Conservation (phyloP, 2,888 invertebrate genomes). For the Pseudococcus viburni region DNA sequence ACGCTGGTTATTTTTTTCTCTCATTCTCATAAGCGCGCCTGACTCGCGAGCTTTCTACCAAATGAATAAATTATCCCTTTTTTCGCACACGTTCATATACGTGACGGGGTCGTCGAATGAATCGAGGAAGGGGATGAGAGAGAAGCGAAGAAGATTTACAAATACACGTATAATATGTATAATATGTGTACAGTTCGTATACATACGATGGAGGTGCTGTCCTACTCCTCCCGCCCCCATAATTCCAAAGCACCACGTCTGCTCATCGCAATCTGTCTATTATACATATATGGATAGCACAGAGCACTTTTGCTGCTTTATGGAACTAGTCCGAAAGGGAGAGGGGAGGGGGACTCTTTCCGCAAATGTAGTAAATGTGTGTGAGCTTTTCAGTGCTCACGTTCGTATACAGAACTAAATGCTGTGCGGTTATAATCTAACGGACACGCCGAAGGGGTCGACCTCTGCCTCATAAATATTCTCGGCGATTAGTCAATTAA, state of each 20-base stretch:
- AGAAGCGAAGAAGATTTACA: background rate
- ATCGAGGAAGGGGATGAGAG: background rate
- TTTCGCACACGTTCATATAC: conserved; percentile 18
- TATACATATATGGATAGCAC: no score
- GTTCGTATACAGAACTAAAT: background rate
- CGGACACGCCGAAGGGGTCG: conserved; percentile 7
- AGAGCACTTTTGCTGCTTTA: no score
- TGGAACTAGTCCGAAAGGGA: no score
- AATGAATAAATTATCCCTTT: conserved; percentile 48
- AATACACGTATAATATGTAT: background rate
- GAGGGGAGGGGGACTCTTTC: background rate
- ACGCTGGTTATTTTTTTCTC: background rate
- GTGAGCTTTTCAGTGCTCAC: background rate
- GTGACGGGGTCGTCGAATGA: background rate
- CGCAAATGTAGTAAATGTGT: background rate
- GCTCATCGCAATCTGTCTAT: no score
- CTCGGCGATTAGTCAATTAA: conserved; percentile 47
- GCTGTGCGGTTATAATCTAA: background rate
- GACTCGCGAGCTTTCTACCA: conserved; percentile 18
- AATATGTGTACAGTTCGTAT: background rate
- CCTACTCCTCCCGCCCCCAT: background rate
- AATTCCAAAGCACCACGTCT: no score
- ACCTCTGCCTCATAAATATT: conserved; percentile 30
- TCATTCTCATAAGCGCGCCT: conserved; percentile 20
- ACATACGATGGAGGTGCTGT: background rate